Conservation (phyloP, 2,888 invertebrate genomes). For the Julus scanicus region DNA sequence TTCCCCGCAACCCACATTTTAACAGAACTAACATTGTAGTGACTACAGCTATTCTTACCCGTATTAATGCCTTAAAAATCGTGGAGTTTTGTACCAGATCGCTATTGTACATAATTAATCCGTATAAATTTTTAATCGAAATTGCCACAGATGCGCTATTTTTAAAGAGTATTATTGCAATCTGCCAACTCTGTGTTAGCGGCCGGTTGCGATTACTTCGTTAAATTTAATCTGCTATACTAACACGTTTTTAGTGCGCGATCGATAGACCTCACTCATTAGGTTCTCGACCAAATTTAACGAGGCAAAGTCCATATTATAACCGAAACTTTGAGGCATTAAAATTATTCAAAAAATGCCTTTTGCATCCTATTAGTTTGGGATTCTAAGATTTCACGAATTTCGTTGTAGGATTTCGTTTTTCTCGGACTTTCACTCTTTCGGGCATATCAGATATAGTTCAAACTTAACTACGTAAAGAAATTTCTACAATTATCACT, state of each 20-base stretch:
- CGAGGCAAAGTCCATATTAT: too few relatives aligned
- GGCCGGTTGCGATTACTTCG: not conserved
- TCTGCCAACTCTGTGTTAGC: not conserved
- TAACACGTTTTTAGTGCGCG: too few relatives aligned
- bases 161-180: not conserved
- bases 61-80: constrained; percentile 37
- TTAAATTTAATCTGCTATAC: not conserved
- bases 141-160: not conserved
- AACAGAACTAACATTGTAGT: not conserved
- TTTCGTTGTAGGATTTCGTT: not conserved
- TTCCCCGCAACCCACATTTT: not conserved
- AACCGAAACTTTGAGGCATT: too few relatives aligned
- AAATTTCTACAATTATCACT: not conserved
- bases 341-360: too few relatives aligned
- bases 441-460: not conserved
- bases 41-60: not conserved
- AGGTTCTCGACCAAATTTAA: too few relatives aligned
- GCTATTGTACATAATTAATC: constrained; percentile 10
- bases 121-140: constrained; percentile 38
- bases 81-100: constrained; percentile 12
- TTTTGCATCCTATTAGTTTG: too few relatives aligned
- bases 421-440: not conserved
- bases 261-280: too few relatives aligned
- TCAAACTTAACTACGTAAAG: not conserved
- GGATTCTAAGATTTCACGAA: too few relatives aligned